Conservation (phyloP, 2,113 vertebrate species). For the Varanus komodoensis region DNA sequence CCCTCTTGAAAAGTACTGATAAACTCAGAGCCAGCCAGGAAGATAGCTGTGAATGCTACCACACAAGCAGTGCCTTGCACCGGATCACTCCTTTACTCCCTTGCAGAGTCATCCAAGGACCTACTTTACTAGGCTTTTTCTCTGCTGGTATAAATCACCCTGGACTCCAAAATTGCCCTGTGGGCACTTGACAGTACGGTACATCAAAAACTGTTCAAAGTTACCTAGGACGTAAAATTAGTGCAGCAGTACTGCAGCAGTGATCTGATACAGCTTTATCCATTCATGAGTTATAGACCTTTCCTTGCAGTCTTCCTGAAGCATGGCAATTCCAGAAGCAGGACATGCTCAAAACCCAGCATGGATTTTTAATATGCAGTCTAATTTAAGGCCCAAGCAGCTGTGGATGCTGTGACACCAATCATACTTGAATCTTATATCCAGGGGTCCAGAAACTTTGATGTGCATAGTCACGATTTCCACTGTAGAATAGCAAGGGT, state of each 20-base stretch:
- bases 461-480: neutral
- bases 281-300: neutral
- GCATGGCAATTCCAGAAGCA: neutral
- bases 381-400: neutral
- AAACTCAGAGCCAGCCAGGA: neutral
- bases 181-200: neutral
- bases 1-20: conserved; percentile 7
- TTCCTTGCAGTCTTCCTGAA: neutral
- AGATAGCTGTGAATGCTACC: neutral
- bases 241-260: neutral
- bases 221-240: neutral
- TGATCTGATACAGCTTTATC: neutral
- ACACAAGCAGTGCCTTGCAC: neutral
- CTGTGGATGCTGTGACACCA: neutral
- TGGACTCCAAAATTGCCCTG: neutral
- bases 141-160: neutral
- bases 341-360: neutral
- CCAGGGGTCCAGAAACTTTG: neutral
- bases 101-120: neutral
- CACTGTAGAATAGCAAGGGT: neutral
- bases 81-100: neutral
- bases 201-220: neutral
- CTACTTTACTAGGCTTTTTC: neutral
- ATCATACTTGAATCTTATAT: neutral
- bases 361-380: neutral